phyloP scores from a whole-genome alignment of 2,888 invertebrate species.

The Pristionchus exspectatus region DNA sequence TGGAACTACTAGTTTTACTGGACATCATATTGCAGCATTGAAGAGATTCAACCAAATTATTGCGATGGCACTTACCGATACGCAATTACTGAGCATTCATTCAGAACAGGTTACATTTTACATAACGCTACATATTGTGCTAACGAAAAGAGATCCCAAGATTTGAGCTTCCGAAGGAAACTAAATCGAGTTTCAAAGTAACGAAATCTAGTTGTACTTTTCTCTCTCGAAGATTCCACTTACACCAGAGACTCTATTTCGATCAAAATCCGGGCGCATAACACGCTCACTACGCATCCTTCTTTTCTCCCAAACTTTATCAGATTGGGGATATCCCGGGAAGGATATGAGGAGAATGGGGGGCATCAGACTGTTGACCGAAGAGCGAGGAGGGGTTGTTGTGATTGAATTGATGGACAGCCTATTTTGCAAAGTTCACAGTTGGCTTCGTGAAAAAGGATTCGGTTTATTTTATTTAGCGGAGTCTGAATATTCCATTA shows the following conservation, averaged over 20 bases:
- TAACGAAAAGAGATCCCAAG: background rate
- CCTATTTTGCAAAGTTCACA: background rate
- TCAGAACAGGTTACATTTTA: slow-evolving; percentile 67
- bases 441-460: background rate
- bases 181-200: slow-evolving; percentile 20
- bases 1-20: background rate
- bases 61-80: slow-evolving; percentile 73
- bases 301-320: background rate
- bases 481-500: too few species aligned
- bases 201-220: slow-evolving; percentile 31
- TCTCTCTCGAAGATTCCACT: slow-evolving; percentile 11
- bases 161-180: background rate
- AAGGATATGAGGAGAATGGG: background rate
- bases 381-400: background rate
- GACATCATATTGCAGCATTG: slow-evolving; percentile 57
- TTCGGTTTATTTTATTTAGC: too few species aligned
- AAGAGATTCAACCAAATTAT: slow-evolving; percentile 65
- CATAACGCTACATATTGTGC: background rate
- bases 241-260: background rate
- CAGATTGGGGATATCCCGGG: slow-evolving; percentile 21
- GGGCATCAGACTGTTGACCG: background rate
- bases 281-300: background rate
- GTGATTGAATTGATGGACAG: background rate
- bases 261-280: background rate
- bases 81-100: slow-evolving; percentile 70